A percentile compares a stretch with the other conserved stretches of the same genome.
These are phyloP conservation scores for Exephanes ischioxanthus DNA, from an alignment of 2,888 invertebrate genomes.

Conservation along the genomic window DNA sequence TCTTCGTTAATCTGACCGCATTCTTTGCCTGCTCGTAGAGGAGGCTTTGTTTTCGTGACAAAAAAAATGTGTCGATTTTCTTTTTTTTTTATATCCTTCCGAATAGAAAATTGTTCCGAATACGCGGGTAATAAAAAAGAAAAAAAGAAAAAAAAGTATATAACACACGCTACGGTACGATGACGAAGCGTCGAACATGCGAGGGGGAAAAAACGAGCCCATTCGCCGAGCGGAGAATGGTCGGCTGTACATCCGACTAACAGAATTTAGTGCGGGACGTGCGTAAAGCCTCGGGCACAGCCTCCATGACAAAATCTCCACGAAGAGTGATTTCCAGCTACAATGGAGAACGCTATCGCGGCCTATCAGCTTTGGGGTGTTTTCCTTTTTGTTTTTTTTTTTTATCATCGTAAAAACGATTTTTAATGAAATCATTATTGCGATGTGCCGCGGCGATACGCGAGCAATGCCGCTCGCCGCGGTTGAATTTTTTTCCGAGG, in stretches of 20 bases:
- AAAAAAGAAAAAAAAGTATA: slow-evolving; percentile 11
- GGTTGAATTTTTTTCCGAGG: neutral
- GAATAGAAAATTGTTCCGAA: slow-evolving; percentile 28
- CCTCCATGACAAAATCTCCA: slow-evolving; percentile 43
- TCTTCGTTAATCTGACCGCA: neutral
- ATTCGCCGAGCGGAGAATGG: slow-evolving; percentile 51
- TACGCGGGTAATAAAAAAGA: slow-evolving; percentile 26
- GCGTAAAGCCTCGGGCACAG: slow-evolving; percentile 48
- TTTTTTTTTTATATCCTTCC: neutral
- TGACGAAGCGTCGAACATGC: slow-evolving; percentile 11
- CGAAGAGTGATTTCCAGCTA: slow-evolving; percentile 26
- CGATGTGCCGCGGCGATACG: neutral
- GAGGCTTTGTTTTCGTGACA: neutral
- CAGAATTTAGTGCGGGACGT: slow-evolving; percentile 62
- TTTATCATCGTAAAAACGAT: neutral
- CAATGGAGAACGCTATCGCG: neutral
- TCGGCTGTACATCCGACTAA: slow-evolving; percentile 55
- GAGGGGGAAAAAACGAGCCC: slow-evolving; percentile 36
- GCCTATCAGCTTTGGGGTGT: neutral
- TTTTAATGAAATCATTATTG: slow-evolving; percentile 11
- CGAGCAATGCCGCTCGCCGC: neutral
- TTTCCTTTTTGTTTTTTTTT: neutral
- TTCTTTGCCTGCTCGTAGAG: neutral
- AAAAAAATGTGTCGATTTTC: neutral
- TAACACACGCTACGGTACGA: neutral